phyloP scores from a whole-genome alignment of 1,140 invertebrate species.

The Caerostris extrusa region DNA sequence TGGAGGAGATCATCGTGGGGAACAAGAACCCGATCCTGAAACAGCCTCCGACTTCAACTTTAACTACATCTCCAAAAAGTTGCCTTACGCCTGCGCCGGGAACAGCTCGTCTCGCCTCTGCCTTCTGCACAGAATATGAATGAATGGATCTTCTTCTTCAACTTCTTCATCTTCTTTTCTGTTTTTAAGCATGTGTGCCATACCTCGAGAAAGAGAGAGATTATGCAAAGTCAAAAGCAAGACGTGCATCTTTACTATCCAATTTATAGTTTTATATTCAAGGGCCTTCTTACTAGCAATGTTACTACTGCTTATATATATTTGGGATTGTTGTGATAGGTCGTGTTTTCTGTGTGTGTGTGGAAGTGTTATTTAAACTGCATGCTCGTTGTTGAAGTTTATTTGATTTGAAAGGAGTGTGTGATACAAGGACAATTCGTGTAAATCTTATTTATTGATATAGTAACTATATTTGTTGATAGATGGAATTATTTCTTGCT shows the following conservation, averaged over 20 bases:
- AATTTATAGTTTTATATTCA: slow-evolving; percentile 41
- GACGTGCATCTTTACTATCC: neutral
- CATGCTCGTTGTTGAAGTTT: neutral
- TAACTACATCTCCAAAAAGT: slow-evolving; percentile 69
- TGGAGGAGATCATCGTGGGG: slow-evolving; percentile 46
- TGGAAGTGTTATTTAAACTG: neutral
- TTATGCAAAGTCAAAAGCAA: neutral
- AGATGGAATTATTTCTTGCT: no score
- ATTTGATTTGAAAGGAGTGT: neutral
- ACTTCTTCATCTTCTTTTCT: neutral
- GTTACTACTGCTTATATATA: neutral
- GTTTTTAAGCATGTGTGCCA: neutral
- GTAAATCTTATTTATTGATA: no score
- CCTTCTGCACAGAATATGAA: slow-evolving; percentile 67
- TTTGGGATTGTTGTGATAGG: neutral
- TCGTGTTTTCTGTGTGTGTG: neutral
- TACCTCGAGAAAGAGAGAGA: neutral
- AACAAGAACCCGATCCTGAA: neutral
- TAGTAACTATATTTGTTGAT: no score
- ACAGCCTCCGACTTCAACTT: slow-evolving; percentile 64
- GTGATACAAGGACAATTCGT: no score
- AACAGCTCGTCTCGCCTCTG: slow-evolving; percentile 63
- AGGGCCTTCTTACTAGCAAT: neutral
- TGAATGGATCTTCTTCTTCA: neutral
- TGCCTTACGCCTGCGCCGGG: slow-evolving; percentile 54